Percentiles rank a stretch among this genome's conserved stretches.
Conservation (phyloP, 2,113 vertebrate species). For the Thomomys bottae region DNA sequence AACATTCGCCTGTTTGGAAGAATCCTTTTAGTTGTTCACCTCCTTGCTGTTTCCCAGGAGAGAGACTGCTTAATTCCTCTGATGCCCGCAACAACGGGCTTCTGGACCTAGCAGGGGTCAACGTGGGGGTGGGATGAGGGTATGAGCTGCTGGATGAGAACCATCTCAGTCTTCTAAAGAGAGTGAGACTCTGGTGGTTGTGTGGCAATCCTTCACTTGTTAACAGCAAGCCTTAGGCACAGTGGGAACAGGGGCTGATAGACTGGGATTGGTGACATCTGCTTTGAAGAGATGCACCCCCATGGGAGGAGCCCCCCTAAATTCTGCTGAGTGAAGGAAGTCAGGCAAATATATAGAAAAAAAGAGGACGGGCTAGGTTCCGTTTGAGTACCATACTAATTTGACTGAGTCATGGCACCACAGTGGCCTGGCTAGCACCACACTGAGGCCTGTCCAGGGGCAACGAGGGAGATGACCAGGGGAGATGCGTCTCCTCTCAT, state of each 20-base stretch:
- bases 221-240: not conserved
- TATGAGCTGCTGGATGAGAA: too few species aligned
- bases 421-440: too few species aligned
- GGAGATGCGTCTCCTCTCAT: too few species aligned
- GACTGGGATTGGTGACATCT: not conserved
- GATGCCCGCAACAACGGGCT: not conserved
- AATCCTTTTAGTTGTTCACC: not conserved
- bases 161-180: not conserved
- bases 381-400: not conserved
- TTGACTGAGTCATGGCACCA: too few species aligned
- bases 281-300: not conserved
- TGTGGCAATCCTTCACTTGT: not conserved
- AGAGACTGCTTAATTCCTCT: not conserved
- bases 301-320: fast-evolving
- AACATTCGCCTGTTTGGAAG: not conserved
- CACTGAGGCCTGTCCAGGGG: too few species aligned
- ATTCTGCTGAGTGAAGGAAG: not conserved
- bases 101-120: not conserved
- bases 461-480: not conserved
- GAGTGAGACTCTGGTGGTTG: not conserved
- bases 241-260: not conserved
- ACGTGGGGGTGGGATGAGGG: not conserved
- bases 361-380: not conserved
- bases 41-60: not conserved
- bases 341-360: not conserved